Evolutionary conservation across 2,888 invertebrate genomes (phyloP), one percentile per base, ranked within the genome.

Genomic region (Melanotus villosus): DNA sequence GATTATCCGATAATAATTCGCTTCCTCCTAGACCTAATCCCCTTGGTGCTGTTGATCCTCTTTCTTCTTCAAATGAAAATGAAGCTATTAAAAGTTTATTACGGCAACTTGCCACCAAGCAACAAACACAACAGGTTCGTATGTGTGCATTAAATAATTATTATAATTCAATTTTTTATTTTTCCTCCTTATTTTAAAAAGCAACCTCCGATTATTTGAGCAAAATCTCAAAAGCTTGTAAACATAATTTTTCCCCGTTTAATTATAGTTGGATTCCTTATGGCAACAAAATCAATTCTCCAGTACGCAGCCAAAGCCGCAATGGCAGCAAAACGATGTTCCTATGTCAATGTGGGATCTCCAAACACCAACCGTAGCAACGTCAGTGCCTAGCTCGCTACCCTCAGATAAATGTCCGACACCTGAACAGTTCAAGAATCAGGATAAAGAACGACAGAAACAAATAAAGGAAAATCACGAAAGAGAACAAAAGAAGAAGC

Each of bases 61-160:
- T 70, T 9, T 64, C 67, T 1, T 45, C 67, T n/a, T 32, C 71
- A 12, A 68, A 43, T 7, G 85, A 86, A 19, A 86, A 85, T 63
- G 86, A 87, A 81, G 84, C 87, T 0, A 86, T 88, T 16, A 85
- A 86, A 72, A 87, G 85, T 70, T 80, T 88, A 73, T 76, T 88
- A 38, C 83, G 87, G 56, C 88, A 88, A 74, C 79, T 88, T 57
- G 83, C 84, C 23, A 83, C 70, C 70, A 80, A 84, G 43, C 66
- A 65, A 52, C 70, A 70, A 66, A 57, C 34, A 12, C 67, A 62
- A 57, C 67, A 62, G 67, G 67, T 68, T 16, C 56, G 56, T 23
- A 41, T 1, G 1, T 14, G 7, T 41, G 41, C n/a, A n/a, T n/a
- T n/a, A n/a, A n/a, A n/a, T n/a, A n/a, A n/a, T n/a, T n/a, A n/a